Evolutionary conservation across 2,888 invertebrate species (phyloP), one percentile per base, ranked within the genome.

Genomic region (Aethes cnicana): DNA sequence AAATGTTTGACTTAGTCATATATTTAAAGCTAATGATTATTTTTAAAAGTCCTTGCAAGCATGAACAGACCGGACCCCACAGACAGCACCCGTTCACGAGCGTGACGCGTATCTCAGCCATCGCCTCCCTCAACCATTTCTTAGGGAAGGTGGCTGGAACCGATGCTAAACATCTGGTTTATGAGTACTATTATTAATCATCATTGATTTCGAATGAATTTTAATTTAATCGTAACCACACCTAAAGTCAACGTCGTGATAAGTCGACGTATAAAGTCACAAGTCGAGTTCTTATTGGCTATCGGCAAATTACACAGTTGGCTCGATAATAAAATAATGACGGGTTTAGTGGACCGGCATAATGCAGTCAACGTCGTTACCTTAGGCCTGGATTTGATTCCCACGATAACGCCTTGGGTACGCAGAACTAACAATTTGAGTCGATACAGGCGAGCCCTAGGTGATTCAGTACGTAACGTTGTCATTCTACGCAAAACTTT

Each of bases 281-380:
- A 73, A 62, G 63, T 62, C 66, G 64, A 66, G 59, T 63, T n/a
- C 21, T 56, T 25, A 46, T 43, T 50, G 54, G 50, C 54, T 36
- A 33, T 54, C 50, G 54, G 41, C 54, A 77, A 81, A 81, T 80
- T 72, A 74, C 64, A 66, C 66, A 56, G 61, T 56, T 63, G 58
- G 63, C 59, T 67, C 63, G 74, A 78, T 82, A 82, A 81, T 82
- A 74, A 74, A 81, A 75, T 81, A 82, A 84, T 83, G 72, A 74
- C 56, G 28, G 74, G 57, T 58, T 67, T 68, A 68, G 68, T 62
- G 58, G 72, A 74, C 74, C 71, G 64, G 72, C 64, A 62, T 77
- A 74, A 78, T 77, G 59, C 62, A 50, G 53, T 63, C 52, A 58
- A 28, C 25, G 26, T 42, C 41, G 18, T 18, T 12, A 25, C 18